Base-by-base conservation (phyloP, 2,888 invertebrate species). In the Trachelus troglodyta region DNA sequence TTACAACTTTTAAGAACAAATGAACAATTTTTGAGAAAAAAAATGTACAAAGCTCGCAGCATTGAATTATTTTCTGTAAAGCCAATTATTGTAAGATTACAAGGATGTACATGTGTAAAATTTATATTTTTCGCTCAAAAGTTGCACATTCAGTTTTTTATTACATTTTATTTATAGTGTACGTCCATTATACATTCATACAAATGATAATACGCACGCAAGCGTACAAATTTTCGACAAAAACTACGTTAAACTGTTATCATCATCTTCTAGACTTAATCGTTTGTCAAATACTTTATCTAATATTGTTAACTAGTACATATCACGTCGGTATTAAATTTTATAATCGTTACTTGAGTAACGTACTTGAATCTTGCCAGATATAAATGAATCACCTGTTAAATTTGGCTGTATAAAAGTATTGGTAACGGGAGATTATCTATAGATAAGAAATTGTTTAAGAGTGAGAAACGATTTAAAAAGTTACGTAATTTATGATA, bases 41-140 rank as follows among this genome's bases (percentile, higher is more conserved):
- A 35, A 73, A 35, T 73, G 33, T 74, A 56, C 73, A 76, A 77
- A 77, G 78, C 75, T 75, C 74, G 78, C 75, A 80, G 33, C 69
- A 73, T 75, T n/a, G 12, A 69, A 77, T 77, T 77, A 69, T 77
- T 75, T 69, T 71, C 68, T 31, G 15, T 69, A 73, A 34, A 56
- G 35, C 56, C 31, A 75, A 35, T 56, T 56, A 77, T 11, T 34
- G 33, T 75, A 75, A 33, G 15, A 77, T 34, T 35, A n/a, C 33
- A 15, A 68, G 31, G 69, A 30, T 56, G 56, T 23, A 23, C 11
- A 23, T 23, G 9, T 56, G 56, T 56, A 11, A 56, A 40, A 40
- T 40, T 12, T 37, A 37, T 37, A 35, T 34, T 71, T 37, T 56
- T 35, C 12, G 23, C 73, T 73, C 77, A 78, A 79, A 80, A 78